Percentiles rank a stretch among this genome's conserved stretches.
phyloP scores from a whole-genome alignment of 1,140 invertebrate genomes.

The Drosophila equinoxialis region DNA sequence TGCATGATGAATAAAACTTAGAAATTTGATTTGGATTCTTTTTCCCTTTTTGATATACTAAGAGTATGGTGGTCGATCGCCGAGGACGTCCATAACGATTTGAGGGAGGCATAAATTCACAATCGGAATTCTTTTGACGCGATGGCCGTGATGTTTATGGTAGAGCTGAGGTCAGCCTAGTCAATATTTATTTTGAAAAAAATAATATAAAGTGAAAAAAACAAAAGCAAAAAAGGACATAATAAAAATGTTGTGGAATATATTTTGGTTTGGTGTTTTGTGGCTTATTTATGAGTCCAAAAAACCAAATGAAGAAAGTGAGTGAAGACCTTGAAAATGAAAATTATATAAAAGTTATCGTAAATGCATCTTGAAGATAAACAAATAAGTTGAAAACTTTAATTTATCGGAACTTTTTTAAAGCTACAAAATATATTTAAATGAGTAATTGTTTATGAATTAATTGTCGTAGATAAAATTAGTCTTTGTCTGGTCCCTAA shows the following conservation, averaged over 20 bases:
- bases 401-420: no score
- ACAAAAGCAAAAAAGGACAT: not conserved
- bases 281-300: slow-evolving; percentile 52
- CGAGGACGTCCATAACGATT: slow-evolving; percentile 42
- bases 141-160: not conserved
- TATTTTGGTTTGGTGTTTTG: slow-evolving; percentile 57
- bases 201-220: slow-evolving; percentile 28
- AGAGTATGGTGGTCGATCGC: not conserved
- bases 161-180: slow-evolving; percentile 37
- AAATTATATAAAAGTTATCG: slow-evolving; percentile 12
- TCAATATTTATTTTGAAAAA: slow-evolving; percentile 32
- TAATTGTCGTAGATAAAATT: no score
- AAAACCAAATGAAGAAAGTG: slow-evolving; percentile 45
- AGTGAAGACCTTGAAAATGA: slow-evolving; percentile 39
- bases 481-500: no score
- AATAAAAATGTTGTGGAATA: slow-evolving; percentile 60
- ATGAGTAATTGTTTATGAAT: not conserved
- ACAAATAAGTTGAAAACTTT: not conserved
- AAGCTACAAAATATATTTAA: no score
- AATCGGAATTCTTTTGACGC: not conserved
- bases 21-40: slow-evolving; percentile 44
- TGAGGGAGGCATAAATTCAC: not conserved
- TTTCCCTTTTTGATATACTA: slow-evolving; percentile 38
- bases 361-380: no score
- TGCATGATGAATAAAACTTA: slow-evolving; percentile 56